Percentiles rank a stretch among this genome's conserved stretches.
Evolutionary conservation across 2,113 vertebrate genomes (phyloP).

Genomic region (Tetraodon nigroviridis): DNA sequence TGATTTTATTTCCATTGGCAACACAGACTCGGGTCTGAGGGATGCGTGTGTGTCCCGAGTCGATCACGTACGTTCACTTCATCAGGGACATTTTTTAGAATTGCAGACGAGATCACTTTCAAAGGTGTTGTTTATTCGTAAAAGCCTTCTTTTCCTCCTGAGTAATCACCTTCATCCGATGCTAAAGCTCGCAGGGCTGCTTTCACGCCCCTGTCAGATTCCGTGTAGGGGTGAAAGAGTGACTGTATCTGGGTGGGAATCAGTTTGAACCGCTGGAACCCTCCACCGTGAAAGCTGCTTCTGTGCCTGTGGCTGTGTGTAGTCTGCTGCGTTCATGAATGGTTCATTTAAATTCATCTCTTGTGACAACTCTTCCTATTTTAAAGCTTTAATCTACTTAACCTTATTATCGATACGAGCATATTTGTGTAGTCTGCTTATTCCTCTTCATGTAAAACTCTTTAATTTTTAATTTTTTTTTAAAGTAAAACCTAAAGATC

Average conservation of each 20-base stretch:
- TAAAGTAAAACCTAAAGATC: too few species aligned
- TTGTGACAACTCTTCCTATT: neutral
- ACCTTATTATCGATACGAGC: too few species aligned
- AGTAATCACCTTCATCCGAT: conserved; percentile 40
- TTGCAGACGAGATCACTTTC: too few species aligned
- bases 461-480: too few species aligned
- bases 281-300: conserved; percentile 29
- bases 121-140: too few species aligned
- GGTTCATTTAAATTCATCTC: neutral
- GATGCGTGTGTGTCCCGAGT: neutral
- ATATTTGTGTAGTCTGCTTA: too few species aligned
- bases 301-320: conserved; percentile 19
- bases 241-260: conserved; percentile 48
- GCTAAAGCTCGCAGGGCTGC: conserved; percentile 39
- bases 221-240: conserved; percentile 36
- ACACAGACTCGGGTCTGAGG: conserved; percentile 17
- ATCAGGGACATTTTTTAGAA: too few species aligned
- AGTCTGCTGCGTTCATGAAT: too few species aligned
- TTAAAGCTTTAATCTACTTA: too few species aligned
- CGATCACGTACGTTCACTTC: too few species aligned
- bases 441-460: too few species aligned
- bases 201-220: conserved; percentile 50
- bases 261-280: conserved; percentile 19
- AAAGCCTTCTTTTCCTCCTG: conserved; percentile 10
- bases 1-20: conserved; percentile 31